These are phyloP conservation scores for Eulacestoma nigropectus DNA, from an alignment of 2,113 vertebrate species.

Conservation along the genomic window DNA sequence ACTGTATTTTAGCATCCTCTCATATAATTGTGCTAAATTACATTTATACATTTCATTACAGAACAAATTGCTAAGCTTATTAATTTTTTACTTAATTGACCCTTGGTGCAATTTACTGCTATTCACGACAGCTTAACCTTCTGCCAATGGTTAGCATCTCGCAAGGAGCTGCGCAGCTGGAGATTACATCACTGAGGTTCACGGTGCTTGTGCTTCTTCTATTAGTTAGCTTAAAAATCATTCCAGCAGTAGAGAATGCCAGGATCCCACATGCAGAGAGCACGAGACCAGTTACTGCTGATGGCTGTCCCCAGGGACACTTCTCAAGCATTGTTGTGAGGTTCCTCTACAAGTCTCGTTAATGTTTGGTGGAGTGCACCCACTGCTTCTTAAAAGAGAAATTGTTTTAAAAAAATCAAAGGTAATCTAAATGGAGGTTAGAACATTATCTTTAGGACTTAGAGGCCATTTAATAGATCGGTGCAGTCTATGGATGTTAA, in stretches of 20 bases:
- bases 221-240: neutral
- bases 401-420: neutral
- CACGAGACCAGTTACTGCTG: neutral
- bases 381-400: neutral
- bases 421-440: neutral
- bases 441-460: neutral
- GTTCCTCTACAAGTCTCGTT: neutral
- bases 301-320: neutral
- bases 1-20: neutral
- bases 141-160: neutral
- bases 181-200: neutral
- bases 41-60: neutral
- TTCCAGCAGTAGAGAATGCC: neutral
- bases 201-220: neutral
- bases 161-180: neutral
- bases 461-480: rapidly evolving
- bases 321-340: neutral
- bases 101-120: neutral
- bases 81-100: neutral
- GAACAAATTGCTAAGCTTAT: neutral
- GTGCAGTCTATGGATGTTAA: neutral
- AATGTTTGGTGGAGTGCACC: neutral
- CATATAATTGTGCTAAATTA: neutral
- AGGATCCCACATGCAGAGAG: neutral
- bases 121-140: neutral